phyloP scores from a whole-genome alignment of 2,888 invertebrate species.

The Metacarcinus magister region DNA sequence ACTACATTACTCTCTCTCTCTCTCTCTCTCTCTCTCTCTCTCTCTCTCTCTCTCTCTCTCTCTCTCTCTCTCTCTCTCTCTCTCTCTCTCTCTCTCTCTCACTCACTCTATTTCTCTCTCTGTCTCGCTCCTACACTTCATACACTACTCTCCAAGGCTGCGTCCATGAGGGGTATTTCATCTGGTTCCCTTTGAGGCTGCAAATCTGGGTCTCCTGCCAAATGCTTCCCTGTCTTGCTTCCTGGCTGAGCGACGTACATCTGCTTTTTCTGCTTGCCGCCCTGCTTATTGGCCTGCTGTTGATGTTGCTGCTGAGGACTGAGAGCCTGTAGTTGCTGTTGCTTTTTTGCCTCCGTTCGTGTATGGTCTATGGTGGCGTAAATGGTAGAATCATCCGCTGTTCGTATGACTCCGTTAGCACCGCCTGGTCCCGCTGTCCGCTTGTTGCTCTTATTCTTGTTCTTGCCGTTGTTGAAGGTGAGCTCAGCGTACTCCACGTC shows the following conservation, averaged over 20 bases:
- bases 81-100: conserved; percentile 48
- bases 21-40: not conserved
- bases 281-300: not conserved
- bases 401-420: conserved; percentile 67
- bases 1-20: not conserved
- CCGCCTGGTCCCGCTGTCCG: not conserved
- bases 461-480: conserved; percentile 79
- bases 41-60: conserved; percentile 31
- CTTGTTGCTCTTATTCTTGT: conserved; percentile 67
- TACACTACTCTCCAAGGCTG: conserved; percentile 70
- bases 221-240: conserved; percentile 8
- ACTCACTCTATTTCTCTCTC: conserved; percentile 31
- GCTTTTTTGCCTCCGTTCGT: conserved; percentile 66
- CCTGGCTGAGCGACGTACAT: not conserved
- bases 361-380: conserved; percentile 78
- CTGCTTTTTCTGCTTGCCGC: conserved; percentile 46
- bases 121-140: conserved; percentile 46
- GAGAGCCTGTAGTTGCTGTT: not conserved
- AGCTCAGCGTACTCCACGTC: conserved; percentile 78
- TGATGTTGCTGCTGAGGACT: not conserved
- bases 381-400: conserved; percentile 69
- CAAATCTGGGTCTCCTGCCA: not conserved
- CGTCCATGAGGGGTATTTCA: conserved; percentile 70
- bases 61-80: conserved; percentile 33
- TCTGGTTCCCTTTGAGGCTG: conserved; percentile 40